Conservation (phyloP, 1,140 invertebrate genomes). For the Zeugodacus cucurbitae region DNA sequence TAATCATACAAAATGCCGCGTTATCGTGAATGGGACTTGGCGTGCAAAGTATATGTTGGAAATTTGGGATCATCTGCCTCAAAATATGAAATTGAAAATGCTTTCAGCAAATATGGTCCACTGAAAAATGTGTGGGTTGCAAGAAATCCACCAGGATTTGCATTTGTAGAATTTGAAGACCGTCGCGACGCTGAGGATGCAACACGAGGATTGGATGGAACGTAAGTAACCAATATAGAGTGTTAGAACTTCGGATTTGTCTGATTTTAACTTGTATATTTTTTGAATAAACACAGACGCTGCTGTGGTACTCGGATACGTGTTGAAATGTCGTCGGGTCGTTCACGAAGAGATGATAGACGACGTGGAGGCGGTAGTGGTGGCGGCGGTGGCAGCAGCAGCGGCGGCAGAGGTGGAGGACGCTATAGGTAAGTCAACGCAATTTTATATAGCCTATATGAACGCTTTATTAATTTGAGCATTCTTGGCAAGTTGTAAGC, state of each 20-base stretch:
- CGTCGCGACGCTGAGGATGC: slow-evolving; percentile 97
- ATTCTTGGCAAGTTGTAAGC: slow-evolving; percentile 18
- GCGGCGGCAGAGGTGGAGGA: slow-evolving; percentile 53
- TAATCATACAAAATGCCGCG: slow-evolving; percentile 71
- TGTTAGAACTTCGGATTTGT: not conserved
- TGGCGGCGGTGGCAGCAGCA: slow-evolving; percentile 49
- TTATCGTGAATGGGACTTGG: slow-evolving; percentile 91
- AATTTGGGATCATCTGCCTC: slow-evolving; percentile 92
- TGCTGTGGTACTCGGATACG: slow-evolving; percentile 86
- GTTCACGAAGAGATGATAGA: slow-evolving; percentile 78
- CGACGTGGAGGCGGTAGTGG: slow-evolving; percentile 66
- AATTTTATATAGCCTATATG: slow-evolving; percentile 4
- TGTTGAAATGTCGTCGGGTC: slow-evolving; percentile 89
- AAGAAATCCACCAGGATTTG: slow-evolving; percentile 93
- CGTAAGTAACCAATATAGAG: slow-evolving; percentile 72
- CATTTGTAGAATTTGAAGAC: slow-evolving; percentile 99
- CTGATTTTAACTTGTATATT: not conserved
- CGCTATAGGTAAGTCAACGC: slow-evolving; percentile 60
- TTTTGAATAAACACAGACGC: slow-evolving; percentile 68
- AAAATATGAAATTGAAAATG: slow-evolving; percentile 90
- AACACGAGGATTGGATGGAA: slow-evolving; percentile 93
- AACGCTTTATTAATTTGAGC: slow-evolving; percentile 12
- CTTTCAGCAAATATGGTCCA: slow-evolving; percentile 94
- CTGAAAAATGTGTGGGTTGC: slow-evolving; percentile 98
- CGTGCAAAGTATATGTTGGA: slow-evolving; percentile 99